A percentile compares a stretch with the other conserved stretches of the same genome.
Conservation (phyloP, 2,888 invertebrate species). For the Thereva unica region DNA sequence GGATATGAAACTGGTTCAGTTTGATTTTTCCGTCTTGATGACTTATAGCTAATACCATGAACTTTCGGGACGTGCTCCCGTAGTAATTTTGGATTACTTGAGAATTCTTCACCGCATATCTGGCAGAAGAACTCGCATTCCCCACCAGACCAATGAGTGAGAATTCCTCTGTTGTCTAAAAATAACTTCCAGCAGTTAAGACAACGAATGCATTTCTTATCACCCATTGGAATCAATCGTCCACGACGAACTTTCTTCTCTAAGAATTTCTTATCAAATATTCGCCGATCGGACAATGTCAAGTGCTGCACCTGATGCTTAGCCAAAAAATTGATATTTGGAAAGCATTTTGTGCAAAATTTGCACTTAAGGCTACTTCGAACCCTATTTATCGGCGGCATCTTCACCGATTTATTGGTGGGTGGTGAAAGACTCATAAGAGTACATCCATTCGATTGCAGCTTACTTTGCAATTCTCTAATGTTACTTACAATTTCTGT, state of each 20-base stretch:
- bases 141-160: constrained; percentile 49
- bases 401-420: background rate
- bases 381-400: background rate
- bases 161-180: constrained; percentile 47
- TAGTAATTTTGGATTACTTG: constrained; percentile 48
- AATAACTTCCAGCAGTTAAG: constrained; percentile 50
- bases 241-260: constrained; percentile 47
- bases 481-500: constrained; percentile 5
- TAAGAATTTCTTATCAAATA: constrained; percentile 46
- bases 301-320: constrained; percentile 50
- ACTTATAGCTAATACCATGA: constrained; percentile 48
- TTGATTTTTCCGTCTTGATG: constrained; percentile 34
- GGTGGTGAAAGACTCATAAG: constrained; percentile 39
- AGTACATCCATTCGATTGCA: constrained; percentile 47
- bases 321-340: constrained; percentile 45
- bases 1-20: background rate
- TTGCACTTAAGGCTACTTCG: constrained; percentile 15
- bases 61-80: constrained; percentile 47
- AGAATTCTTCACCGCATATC: constrained; percentile 49
- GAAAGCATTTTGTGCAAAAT: constrained; percentile 33
- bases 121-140: constrained; percentile 51
- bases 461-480: constrained; percentile 22
- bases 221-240: constrained; percentile 46
- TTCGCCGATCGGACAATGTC: constrained; percentile 43
- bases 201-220: constrained; percentile 49